phyloP scores from a whole-genome alignment of 2,113 vertebrate species.

The Phoenicopterus ruber region DNA sequence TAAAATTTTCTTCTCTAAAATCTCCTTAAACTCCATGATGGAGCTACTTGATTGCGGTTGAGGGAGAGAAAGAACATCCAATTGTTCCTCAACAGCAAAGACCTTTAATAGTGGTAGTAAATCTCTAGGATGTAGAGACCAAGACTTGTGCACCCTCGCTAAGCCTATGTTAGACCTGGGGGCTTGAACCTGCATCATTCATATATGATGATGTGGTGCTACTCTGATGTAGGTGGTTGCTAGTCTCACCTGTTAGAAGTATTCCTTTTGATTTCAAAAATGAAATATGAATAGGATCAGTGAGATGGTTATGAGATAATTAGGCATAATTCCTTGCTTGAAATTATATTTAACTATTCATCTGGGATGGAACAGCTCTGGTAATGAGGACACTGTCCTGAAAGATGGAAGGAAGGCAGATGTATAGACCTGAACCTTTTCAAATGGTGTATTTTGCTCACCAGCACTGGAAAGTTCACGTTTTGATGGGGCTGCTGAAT shows the following conservation, averaged over 20 bases:
- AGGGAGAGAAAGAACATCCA: neutral
- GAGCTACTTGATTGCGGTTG: neutral
- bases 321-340: neutral
- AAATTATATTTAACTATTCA: neutral
- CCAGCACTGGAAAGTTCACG: neutral
- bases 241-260: neutral
- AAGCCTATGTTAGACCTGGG: neutral
- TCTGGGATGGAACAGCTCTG: neutral
- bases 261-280: neutral
- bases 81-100: neutral
- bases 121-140: neutral
- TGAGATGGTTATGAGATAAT: neutral
- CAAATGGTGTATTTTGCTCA: neutral
- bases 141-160: accelerated
- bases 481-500: neutral
- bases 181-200: neutral
- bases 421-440: neutral
- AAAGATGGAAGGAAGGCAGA: neutral
- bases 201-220: neutral
- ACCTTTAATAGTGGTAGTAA: neutral
- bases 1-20: neutral
- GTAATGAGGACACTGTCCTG: neutral
- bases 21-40: neutral
- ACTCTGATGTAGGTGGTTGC: neutral
- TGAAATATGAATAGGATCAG: neutral